Conservation (phyloP, 2,113 vertebrate species). For the Corydoras sp. region DNA sequence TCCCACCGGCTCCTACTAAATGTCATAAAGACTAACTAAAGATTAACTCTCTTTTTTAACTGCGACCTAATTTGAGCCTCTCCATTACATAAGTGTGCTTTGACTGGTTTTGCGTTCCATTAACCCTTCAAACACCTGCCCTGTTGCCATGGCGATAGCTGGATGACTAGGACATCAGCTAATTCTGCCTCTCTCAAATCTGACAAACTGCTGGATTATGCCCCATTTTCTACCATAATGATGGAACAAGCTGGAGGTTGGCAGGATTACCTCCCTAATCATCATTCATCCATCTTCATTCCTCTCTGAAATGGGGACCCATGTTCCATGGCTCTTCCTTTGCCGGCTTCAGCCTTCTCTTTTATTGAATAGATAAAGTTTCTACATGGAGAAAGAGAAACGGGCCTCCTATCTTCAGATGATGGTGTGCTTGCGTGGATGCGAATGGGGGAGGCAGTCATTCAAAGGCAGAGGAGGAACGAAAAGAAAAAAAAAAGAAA, state of each 20-base stretch:
- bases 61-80: slow-evolving; percentile 13
- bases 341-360: slow-evolving; percentile 9
- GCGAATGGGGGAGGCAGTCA: slow-evolving; percentile 18
- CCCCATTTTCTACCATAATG: slow-evolving; percentile 32
- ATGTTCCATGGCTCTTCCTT: neutral
- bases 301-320: slow-evolving; percentile 27
- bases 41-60: slow-evolving; percentile 3
- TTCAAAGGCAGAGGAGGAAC: slow-evolving; percentile 12
- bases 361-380: slow-evolving; percentile 46
- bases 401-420: slow-evolving; percentile 46
- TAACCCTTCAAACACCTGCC: slow-evolving; percentile 59
- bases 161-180: slow-evolving; percentile 45
- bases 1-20: slow-evolving; percentile 11
- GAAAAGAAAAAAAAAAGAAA: slow-evolving; percentile 25
- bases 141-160: slow-evolving; percentile 62
- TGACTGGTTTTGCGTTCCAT: slow-evolving; percentile 35
- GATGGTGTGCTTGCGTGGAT: slow-evolving; percentile 37
- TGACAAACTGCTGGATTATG: slow-evolving; percentile 39
- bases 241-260: slow-evolving; percentile 52
- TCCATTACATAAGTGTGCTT: neutral
- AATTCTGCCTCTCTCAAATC: slow-evolving; percentile 54
- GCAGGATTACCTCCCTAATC: slow-evolving; percentile 15
- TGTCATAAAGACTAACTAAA: slow-evolving; percentile 39
- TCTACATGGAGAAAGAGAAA: slow-evolving; percentile 35
- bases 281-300: slow-evolving; percentile 49